These are phyloP conservation scores for Eurypyga helias DNA, from an alignment of 2,113 vertebrate genomes.

Conservation along the genomic window DNA sequence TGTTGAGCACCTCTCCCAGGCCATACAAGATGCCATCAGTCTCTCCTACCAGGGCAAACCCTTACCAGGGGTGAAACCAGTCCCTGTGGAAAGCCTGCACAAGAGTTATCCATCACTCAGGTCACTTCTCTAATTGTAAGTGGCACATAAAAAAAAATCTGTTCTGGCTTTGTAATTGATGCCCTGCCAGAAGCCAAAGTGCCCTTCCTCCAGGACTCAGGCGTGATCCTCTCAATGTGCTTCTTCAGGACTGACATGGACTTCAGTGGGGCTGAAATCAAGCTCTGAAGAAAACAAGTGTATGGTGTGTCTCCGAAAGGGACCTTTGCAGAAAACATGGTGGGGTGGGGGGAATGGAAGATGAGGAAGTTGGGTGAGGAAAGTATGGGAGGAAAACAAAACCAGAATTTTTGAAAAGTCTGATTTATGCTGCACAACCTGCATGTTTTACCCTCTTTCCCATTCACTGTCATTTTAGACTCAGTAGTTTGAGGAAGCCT, in stretches of 20 bases:
- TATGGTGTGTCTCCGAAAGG: background rate
- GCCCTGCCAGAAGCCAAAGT: background rate
- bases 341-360: background rate
- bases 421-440: background rate
- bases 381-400: background rate
- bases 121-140: background rate
- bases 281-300: background rate
- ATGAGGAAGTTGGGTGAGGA: background rate
- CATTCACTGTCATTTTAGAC: background rate
- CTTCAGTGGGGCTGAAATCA: background rate
- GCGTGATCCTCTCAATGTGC: background rate
- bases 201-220: background rate
- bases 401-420: background rate
- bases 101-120: background rate
- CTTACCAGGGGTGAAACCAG: background rate
- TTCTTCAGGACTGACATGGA: background rate
- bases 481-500: background rate
- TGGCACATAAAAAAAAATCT: background rate
- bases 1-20: background rate
- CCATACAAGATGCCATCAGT: background rate
- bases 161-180: background rate
- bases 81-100: background rate
- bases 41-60: background rate
- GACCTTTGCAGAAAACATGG: background rate
- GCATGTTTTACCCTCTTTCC: background rate